Evolutionary conservation across 2,888 invertebrate genomes (phyloP).

Genomic region (Drosophila fulvimacula): DNA sequence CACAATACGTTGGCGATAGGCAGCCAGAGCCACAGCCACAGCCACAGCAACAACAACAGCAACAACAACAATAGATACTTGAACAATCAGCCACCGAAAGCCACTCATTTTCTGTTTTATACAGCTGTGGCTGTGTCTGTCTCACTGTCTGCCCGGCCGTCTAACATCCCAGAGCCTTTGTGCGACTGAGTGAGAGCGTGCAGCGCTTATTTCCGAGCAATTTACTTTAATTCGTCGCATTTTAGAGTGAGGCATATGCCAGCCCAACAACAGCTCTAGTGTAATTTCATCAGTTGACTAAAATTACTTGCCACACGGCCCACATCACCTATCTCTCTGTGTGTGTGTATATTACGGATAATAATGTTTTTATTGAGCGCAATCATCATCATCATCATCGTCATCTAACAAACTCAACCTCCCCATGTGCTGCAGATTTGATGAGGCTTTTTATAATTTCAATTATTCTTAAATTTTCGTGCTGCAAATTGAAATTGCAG

Average conservation of each 20-base stretch:
- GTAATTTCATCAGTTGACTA: conserved; percentile 49
- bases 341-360: conserved; percentile 34
- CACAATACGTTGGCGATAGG: conserved; percentile 52
- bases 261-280: conserved; percentile 18
- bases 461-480: conserved; percentile 55
- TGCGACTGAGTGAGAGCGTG: conserved; percentile 15
- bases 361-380: conserved; percentile 68
- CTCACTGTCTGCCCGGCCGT: not conserved
- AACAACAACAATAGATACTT: conserved; percentile 45
- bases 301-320: conserved; percentile 31
- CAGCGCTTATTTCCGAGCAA: conserved; percentile 73
- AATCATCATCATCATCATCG: conserved; percentile 56
- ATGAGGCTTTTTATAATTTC: conserved; percentile 52
- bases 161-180: conserved; percentile 9
- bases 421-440: conserved; percentile 27
- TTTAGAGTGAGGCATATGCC: conserved; percentile 67
- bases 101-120: conserved; percentile 63
- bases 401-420: conserved; percentile 4
- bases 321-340: conserved; percentile 17
- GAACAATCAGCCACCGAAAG: conserved; percentile 62
- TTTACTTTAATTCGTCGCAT: conserved; percentile 77
- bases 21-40: conserved; percentile 34
- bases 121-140: conserved; percentile 20
- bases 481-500: conserved; percentile 58
- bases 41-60: conserved; percentile 35